Percentiles rank a stretch among this genome's conserved stretches.
Conservation (phyloP, 2,113 vertebrate species). For the Scalopus aquaticus region DNA sequence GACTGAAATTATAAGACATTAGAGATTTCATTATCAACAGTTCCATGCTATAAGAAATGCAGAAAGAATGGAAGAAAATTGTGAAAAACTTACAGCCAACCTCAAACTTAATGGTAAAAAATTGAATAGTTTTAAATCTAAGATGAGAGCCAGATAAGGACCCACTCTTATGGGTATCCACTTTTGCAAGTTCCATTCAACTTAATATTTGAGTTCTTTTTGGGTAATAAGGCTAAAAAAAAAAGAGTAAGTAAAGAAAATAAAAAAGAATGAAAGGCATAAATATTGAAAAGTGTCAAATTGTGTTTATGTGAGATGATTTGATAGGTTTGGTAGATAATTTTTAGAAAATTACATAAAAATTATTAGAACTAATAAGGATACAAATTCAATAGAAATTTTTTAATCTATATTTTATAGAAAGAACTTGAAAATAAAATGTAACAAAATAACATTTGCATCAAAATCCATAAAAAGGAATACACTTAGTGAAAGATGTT, state of each 20-base stretch:
- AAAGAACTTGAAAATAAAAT: conserved; percentile 25
- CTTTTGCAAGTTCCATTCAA: too few species aligned
- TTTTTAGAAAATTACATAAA: background rate
- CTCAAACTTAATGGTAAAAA: background rate
- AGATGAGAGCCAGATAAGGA: background rate
- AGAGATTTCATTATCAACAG: background rate
- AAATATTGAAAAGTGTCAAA: background rate
- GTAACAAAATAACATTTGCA: background rate
- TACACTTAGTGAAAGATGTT: background rate
- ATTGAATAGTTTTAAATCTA: background rate
- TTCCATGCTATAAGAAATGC: background rate
- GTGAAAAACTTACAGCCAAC: background rate
- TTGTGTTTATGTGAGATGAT: background rate
- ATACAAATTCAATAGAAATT: background rate
- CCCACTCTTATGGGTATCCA: background rate
- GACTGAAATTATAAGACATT: background rate
- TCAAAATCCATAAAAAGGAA: background rate
- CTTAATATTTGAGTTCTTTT: background rate
- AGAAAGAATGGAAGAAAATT: background rate
- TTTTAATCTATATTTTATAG: background rate
- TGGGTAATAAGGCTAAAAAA: background rate
- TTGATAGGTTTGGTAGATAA: background rate
- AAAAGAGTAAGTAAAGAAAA: background rate
- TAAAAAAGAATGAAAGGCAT: background rate
- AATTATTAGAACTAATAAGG: too few species aligned